phyloP scores from a whole-genome alignment of 2,113 vertebrate species.

The Python bivittatus region DNA sequence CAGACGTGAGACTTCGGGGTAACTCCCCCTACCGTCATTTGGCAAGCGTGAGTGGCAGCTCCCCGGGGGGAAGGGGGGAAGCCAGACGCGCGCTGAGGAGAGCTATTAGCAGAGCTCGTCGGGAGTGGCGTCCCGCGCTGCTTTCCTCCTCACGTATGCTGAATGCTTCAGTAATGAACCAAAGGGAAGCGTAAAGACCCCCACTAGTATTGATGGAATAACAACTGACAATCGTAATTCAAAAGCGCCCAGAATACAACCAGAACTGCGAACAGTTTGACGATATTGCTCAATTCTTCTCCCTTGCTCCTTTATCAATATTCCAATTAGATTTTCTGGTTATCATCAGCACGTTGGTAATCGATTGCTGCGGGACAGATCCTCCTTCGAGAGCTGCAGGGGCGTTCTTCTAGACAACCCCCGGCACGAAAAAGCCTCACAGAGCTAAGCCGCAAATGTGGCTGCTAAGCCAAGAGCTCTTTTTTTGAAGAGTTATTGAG shows the following conservation, averaged over 20 bases:
- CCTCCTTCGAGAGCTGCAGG: background rate
- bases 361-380: background rate
- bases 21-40: background rate
- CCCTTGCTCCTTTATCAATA: background rate
- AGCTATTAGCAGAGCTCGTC: background rate
- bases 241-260: background rate
- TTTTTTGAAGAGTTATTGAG: background rate
- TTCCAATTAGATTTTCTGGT: background rate
- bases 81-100: background rate
- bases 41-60: background rate
- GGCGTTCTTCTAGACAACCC: background rate
- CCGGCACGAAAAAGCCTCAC: background rate
- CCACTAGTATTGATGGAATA: background rate
- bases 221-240: background rate
- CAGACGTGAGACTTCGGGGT: fast-evolving
- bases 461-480: background rate
- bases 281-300: background rate
- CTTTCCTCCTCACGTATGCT: background rate
- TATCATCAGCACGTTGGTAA: background rate
- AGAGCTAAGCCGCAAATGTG: background rate
- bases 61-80: background rate
- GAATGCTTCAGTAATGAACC: background rate
- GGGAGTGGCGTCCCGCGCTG: background rate
- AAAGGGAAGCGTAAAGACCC: background rate
- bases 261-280: background rate